phyloP scores from a whole-genome alignment of 35 echinoderm and acorn worm species.

The Holothuria glaberrima region DNA sequence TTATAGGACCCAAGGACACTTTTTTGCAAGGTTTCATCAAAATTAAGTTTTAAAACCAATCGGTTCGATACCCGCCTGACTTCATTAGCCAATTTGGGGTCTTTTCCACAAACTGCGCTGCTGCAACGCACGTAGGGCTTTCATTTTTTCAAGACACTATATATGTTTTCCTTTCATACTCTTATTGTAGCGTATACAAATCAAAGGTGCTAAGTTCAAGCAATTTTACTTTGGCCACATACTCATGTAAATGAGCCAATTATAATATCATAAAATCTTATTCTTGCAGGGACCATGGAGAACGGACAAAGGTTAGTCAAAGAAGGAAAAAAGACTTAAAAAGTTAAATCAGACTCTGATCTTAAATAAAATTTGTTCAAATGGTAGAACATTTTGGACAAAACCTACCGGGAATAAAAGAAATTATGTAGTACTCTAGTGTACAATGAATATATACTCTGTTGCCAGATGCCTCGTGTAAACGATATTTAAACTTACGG shows the following conservation, averaged over 20 bases:
- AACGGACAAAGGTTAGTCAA: background rate
- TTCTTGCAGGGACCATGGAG: constrained; percentile 35
- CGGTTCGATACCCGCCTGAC: constrained; percentile 5
- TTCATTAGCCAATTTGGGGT: constrained; percentile 34
- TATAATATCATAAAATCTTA: constrained; percentile 50
- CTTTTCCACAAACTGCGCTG: constrained; percentile 16
- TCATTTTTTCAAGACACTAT: too few relatives aligned
- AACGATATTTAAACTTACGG: too few relatives aligned
- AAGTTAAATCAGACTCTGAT: too few relatives aligned
- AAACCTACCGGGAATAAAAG: too few relatives aligned
- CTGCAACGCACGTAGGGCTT: too few relatives aligned
- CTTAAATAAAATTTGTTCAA: too few relatives aligned
- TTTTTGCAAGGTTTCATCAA: constrained; percentile 12
- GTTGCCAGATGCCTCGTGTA: too few relatives aligned
- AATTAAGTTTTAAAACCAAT: constrained; percentile 54
- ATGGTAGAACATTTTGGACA: too few relatives aligned
- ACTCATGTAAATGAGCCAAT: constrained; percentile 36
- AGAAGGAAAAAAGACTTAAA: too few relatives aligned
- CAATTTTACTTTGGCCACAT: constrained; percentile 7
- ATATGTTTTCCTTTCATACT: too few relatives aligned
- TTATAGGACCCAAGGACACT: background rate
- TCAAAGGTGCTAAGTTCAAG: constrained; percentile 2
- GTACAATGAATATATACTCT: too few relatives aligned
- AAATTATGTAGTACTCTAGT: too few relatives aligned
- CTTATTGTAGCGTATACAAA: background rate